A percentile compares a stretch with the other conserved stretches of the same genome.
Conservation (phyloP, 1,140 invertebrate species). For the Drosophila repleta region DNA sequence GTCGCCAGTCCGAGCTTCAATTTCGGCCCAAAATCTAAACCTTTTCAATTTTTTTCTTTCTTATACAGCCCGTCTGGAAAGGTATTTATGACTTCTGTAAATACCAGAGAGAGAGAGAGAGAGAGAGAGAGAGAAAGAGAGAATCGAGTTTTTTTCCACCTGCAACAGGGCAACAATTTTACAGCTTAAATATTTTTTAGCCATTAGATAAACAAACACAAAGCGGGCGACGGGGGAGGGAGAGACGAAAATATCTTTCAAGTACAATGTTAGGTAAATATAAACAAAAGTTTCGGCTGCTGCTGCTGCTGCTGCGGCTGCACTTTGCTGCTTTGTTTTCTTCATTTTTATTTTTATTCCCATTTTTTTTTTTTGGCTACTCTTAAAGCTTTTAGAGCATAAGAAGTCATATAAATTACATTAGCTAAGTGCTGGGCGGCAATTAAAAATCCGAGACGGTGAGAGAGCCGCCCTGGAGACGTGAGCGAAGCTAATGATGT, state of each 20-base stretch:
- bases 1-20: conserved; percentile 9
- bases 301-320: conserved; percentile 51
- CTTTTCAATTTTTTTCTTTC: conserved; percentile 25
- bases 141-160: conserved; percentile 29
- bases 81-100: conserved; percentile 75
- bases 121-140: background rate
- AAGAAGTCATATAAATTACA: conserved; percentile 83
- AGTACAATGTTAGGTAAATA: conserved; percentile 83
- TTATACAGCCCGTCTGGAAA: conserved; percentile 34
- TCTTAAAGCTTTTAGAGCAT: conserved; percentile 79
- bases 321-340: conserved; percentile 24
- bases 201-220: conserved; percentile 80
- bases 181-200: conserved; percentile 81
- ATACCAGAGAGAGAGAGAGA: conserved; percentile 24
- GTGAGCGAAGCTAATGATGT: conserved; percentile 68
- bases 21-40: conserved; percentile 7
- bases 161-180: conserved; percentile 66
- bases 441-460: conserved; percentile 70
- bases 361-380: conserved; percentile 64
- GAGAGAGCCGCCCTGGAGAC: conserved; percentile 11
- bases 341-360: conserved; percentile 22
- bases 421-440: conserved; percentile 82
- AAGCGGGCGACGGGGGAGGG: background rate
- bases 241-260: conserved; percentile 79
- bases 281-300: conserved; percentile 71